Evolutionary conservation across 2,113 vertebrate species (phyloP), one percentile per base, ranked within the genome.

Genomic region (Macquaria australasica): DNA sequence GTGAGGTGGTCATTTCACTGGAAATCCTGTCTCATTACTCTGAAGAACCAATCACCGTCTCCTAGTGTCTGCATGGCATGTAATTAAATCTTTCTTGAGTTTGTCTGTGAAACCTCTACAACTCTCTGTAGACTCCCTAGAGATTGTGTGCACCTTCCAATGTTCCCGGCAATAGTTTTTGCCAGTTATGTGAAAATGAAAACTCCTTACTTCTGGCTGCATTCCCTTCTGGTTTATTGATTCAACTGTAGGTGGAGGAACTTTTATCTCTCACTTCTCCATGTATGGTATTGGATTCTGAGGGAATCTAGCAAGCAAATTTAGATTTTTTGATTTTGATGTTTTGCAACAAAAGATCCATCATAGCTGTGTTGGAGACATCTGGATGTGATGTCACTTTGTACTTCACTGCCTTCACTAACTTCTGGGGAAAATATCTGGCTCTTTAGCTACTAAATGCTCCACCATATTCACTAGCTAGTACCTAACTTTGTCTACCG

Each of bases 21-120:
- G 31, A 63, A 63, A 37, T 39, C 60, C 34, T 63, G 60, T 21
- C 60, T 37, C 60, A 67, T 67, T 45, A 45, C 64, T 67, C 39
- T n/a, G 21, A 41, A 41, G 37, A 66, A 21, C 37, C 21, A 6
- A 43, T 66, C 63, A 43, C 5, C 48, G 41, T 43, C 39, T 43
- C 21, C 23, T 39, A 34, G 62, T 25, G 39, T 67, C 64, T 41
- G 39, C 6, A 9, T 16, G 41, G 0, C 14, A 25, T 67, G 23
- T 25, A 67, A 67, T 67, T 45, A 45, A 67, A 64, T 64, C 37
- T 34, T 41, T 64, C 62, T 41, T 12, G 37, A 41, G 37, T 41
- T 64, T 41, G 62, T 64, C 62, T 41, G 21, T 41, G 21, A 64
- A 48, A 68, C 41, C n/a, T 68, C 15, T 18, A 43, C 66, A 67